These are phyloP conservation scores for Picathartes gymnocephalus DNA, from an alignment of 2,113 vertebrate genomes.

Conservation along the genomic window DNA sequence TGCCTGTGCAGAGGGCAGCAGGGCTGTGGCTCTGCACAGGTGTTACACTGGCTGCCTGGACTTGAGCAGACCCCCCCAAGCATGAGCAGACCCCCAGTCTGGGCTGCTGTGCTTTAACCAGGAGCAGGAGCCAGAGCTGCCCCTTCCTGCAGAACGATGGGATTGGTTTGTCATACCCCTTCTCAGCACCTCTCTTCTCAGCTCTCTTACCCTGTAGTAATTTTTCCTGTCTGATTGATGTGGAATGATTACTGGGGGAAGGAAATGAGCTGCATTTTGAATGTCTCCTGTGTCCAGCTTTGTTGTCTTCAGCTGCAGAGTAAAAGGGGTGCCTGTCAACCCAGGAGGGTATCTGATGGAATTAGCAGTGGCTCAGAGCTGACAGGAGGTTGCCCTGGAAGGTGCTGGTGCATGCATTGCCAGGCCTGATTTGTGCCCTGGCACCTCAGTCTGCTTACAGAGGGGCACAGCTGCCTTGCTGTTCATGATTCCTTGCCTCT, in stretches of 20 bases:
- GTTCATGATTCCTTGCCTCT: neutral
- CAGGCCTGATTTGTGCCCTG: neutral
- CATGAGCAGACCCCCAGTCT: fast-evolving
- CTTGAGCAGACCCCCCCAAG: neutral
- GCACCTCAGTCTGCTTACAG: neutral
- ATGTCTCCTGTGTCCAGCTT: neutral
- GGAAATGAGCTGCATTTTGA: neutral
- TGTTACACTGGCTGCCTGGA: neutral
- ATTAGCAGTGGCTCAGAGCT: neutral
- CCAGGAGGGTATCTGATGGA: neutral
- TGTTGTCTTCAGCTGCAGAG: neutral
- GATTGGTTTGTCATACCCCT: neutral
- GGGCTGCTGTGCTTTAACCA: neutral
- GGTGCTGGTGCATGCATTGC: neutral
- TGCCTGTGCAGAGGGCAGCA: neutral
- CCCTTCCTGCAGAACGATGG: neutral
- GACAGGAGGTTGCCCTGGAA: neutral
- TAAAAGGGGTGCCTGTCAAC: neutral
- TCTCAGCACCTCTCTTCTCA: neutral
- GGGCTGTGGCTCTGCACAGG: neutral
- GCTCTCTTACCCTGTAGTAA: neutral
- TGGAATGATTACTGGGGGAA: neutral
- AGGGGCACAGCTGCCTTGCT: neutral
- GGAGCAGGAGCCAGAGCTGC: neutral
- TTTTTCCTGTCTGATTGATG: neutral